phyloP scores from a whole-genome alignment of 1,140 invertebrate species.

The Drosophila sulfurigaster region DNA sequence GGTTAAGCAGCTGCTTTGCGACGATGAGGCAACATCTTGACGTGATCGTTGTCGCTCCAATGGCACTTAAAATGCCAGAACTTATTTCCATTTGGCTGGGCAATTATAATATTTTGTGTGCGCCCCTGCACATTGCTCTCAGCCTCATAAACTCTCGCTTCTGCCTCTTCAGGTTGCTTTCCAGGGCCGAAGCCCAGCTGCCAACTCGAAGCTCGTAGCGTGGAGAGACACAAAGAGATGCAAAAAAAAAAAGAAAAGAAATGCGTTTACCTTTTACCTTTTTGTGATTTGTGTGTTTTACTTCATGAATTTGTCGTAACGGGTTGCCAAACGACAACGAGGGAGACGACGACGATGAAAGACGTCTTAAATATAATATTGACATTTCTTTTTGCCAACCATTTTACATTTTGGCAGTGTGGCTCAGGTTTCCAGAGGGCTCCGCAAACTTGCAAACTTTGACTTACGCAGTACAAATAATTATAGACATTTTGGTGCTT shows the following conservation, averaged over 20 bases:
- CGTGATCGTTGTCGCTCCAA: conserved; percentile 54
- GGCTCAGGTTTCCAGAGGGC: conserved; percentile 49
- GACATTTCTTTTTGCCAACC: conserved; percentile 74
- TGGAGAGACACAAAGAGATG: conserved; percentile 33
- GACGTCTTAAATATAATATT: conserved; percentile 82
- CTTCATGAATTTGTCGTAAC: conserved; percentile 73
- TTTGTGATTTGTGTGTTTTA: conserved; percentile 81
- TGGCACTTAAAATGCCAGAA: conserved; percentile 81
- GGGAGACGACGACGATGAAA: conserved; percentile 35
- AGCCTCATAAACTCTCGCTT: conserved; percentile 35
- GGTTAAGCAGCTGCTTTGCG: conserved; percentile 26
- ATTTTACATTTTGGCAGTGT: conserved; percentile 27
- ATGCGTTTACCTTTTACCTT: conserved; percentile 77
- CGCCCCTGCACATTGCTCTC: conserved; percentile 9
- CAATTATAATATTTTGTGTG: conserved; percentile 81
- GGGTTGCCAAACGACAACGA: conserved; percentile 34
- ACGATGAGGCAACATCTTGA: conserved; percentile 53
- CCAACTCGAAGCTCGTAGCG: too few relatives aligned
- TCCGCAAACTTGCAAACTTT: conserved; percentile 74
- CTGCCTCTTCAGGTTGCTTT: neutral
- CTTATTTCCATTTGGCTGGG: conserved; percentile 81
- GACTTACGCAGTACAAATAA: conserved; percentile 80
- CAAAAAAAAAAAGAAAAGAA: conserved; percentile 14
- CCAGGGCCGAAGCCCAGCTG: too few relatives aligned
- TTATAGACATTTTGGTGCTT: conserved; percentile 69